Evolutionary conservation across 2,797 vertebrate species (phyloP).

Genomic region (Sebastes baramenuke): DNA sequence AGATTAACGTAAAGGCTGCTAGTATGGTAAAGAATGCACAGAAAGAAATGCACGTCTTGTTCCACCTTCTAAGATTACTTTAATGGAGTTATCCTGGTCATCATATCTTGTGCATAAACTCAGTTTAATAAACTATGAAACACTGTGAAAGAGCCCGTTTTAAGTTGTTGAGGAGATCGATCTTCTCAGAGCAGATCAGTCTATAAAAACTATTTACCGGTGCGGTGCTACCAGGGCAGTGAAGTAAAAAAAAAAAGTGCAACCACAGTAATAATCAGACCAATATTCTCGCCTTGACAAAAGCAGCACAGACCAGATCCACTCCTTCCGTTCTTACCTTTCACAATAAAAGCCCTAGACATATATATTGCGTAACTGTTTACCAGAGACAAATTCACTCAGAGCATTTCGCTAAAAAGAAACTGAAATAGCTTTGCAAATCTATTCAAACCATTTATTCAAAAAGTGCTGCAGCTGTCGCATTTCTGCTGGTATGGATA

Average conservation of each 20-base stretch:
- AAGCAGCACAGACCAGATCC: too few species aligned
- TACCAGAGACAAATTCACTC: too few species aligned
- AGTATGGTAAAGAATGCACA: neutral
- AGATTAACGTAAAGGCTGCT: neutral
- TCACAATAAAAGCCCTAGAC: too few species aligned
- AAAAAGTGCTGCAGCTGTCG: too few species aligned
- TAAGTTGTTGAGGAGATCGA: neutral
- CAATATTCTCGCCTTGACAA: neutral
- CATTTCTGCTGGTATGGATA: too few species aligned
- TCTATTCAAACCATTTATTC: too few species aligned
- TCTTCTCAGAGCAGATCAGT: neutral
- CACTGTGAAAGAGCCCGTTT: neutral
- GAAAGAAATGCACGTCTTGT: neutral
- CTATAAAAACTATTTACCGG: neutral
- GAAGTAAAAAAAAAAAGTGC: too few species aligned
- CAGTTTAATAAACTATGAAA: neutral
- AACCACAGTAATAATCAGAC: neutral
- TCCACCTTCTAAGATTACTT: too few species aligned
- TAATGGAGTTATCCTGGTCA: neutral
- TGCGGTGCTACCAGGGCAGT: neutral
- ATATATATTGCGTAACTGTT: too few species aligned
- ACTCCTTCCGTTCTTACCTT: too few species aligned
- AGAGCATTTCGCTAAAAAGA: too few species aligned
- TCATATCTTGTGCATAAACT: neutral
- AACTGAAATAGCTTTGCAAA: too few species aligned